A percentile compares a stretch with the other conserved stretches of the same genome.
Evolutionary conservation across 2,113 vertebrate genomes (phyloP).

Genomic region (Origma solitaria): DNA sequence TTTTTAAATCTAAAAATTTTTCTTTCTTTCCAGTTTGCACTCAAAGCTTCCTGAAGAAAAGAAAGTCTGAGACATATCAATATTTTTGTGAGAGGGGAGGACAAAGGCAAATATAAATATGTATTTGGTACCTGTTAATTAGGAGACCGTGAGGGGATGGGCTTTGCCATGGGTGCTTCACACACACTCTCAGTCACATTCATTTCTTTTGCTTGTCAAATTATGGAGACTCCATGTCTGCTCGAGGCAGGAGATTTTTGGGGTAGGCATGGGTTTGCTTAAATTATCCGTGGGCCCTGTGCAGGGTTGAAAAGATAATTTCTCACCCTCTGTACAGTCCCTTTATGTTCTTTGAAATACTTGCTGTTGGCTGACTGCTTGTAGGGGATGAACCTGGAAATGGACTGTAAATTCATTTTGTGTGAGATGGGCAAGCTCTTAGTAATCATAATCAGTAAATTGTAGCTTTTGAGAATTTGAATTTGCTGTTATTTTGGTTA

Average conservation of each 20-base stretch:
- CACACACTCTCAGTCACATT: not conserved
- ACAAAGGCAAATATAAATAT: not conserved
- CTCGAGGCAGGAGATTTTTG: not conserved
- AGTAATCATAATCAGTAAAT: not conserved
- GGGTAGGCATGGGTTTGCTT: not conserved
- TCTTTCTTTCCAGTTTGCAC: not conserved
- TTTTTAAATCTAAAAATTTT: not conserved
- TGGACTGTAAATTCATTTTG: not conserved
- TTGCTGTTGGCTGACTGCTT: not conserved
- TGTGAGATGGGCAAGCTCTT: not conserved
- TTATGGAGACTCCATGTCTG: not conserved
- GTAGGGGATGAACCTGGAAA: not conserved
- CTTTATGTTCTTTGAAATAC: not conserved
- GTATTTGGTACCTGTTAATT: not conserved
- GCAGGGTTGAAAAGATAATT: not conserved
- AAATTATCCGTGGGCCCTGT: not conserved
- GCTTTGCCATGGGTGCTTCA: not conserved
- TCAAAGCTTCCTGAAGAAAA: not conserved
- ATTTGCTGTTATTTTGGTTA: not conserved
- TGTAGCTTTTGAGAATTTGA: not conserved
- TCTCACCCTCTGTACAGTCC: not conserved
- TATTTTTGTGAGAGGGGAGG: not conserved
- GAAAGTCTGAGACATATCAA: not conserved
- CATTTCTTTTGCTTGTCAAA: not conserved
- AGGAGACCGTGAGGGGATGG: fast-evolving